phyloP scores from a whole-genome alignment of 2,113 vertebrate genomes.

The Osmerus eperlanus region DNA sequence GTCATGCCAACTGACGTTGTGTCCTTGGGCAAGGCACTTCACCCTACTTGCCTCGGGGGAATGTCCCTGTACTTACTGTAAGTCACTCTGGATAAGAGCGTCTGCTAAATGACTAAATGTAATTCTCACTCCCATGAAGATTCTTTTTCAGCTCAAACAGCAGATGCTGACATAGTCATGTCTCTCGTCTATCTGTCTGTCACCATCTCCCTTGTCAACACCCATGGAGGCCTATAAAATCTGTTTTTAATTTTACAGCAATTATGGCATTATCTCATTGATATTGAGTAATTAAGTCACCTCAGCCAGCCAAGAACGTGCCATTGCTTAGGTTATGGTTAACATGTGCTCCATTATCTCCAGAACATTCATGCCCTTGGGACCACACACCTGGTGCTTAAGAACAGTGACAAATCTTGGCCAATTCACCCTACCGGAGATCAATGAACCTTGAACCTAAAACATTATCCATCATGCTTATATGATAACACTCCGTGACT shows the following conservation, averaged over 20 bases:
- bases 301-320: too few relatives aligned
- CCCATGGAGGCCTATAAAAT: slow-evolving; percentile 57
- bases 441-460: slow-evolving; percentile 29
- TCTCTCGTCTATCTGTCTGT: slow-evolving; percentile 64
- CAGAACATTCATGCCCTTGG: background rate
- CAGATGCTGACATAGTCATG: slow-evolving; percentile 67
- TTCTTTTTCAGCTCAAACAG: slow-evolving; percentile 68
- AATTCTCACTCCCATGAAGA: slow-evolving; percentile 69
- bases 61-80: too few relatives aligned
- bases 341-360: background rate
- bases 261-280: too few relatives aligned
- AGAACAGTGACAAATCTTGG: background rate
- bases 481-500: too few relatives aligned
- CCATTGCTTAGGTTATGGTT: too few relatives aligned
- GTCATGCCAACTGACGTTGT: too few relatives aligned
- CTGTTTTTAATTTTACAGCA: slow-evolving; percentile 48
- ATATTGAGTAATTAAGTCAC: too few relatives aligned
- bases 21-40: too few relatives aligned
- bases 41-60: too few relatives aligned
- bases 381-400: background rate
- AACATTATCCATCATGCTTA: slow-evolving; percentile 3
- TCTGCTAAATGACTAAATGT: too few relatives aligned
- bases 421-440: background rate
- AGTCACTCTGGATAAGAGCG: too few relatives aligned
- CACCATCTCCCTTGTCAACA: slow-evolving; percentile 51